Evolutionary conservation across 2,888 invertebrate species (phyloP), one percentile per base, ranked within the genome.

Genomic region (Stenodera caucasica): DNA sequence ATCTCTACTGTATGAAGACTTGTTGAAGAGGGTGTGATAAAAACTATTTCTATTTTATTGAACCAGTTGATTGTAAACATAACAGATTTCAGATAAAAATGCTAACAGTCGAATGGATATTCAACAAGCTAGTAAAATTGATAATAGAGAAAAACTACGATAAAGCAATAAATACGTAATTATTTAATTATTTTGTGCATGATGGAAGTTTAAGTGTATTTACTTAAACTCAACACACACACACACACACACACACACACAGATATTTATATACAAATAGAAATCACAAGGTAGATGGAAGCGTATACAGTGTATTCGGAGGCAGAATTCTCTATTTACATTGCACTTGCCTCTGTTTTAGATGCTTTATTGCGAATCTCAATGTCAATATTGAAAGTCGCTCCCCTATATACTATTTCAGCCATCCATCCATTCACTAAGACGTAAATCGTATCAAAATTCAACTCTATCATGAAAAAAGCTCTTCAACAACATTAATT

Each of bases 51-150:
- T 55, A 29, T 33, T 40, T 53, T 61, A 35, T 49, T 55, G 61
- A 67, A 49, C 66, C 65, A 66, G 65, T 70, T 70, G 67, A 62
- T 66, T 57, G 64, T 64, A 68, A 67, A 71, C 67, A 69, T 69
- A 64, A 70, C 67, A 59, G 69, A 66, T 65, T 60, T 60, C 45
- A 33, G 53, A 51, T 50, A 55, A 57, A 68, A 69, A 69, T 70
- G 68, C 67, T 58, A 58, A 66, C 70, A 70, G 67, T 70, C 64
- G n/a, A n/a, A n/a, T 14, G 53, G 35, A 49, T 18, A 35, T 18
- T 8, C 6, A 12, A 12, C 18, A 18, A 6, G 18, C 26, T 21
- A 50, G 26, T 33, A 29, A 18, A 32, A n/a, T 40, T 15, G 26
- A 45, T 40, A 21, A 35, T 40, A 15, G 37, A n/a, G 12, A 29